These are phyloP conservation scores for Sprattus sprattus DNA, from an alignment of 2,113 vertebrate species.

Conservation along the genomic window DNA sequence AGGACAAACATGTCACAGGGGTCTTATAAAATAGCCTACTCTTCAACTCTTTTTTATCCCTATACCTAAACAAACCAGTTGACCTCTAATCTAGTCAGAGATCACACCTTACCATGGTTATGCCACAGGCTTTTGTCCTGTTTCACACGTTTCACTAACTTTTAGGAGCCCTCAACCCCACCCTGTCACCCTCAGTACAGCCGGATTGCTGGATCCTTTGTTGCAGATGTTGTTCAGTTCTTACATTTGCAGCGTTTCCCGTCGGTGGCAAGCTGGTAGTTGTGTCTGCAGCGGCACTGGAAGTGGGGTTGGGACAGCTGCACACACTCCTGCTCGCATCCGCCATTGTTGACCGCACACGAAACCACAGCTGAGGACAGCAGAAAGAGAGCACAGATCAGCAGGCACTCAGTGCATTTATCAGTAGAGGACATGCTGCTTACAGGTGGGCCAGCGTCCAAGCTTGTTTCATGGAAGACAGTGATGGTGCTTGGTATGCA, in stretches of 20 bases:
- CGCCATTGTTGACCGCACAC: conserved; percentile 80
- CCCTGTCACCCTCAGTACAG: background rate
- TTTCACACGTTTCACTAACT: background rate
- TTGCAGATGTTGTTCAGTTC: conserved; percentile 59
- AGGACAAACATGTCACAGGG: too few species aligned
- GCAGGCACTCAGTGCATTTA: background rate
- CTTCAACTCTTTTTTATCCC: background rate
- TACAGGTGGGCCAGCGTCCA: background rate
- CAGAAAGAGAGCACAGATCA: background rate
- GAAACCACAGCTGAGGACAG: conserved; percentile 65
- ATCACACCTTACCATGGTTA: background rate
- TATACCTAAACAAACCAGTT: background rate
- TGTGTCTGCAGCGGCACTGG: conserved; percentile 80
- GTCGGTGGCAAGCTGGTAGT: conserved; percentile 76
- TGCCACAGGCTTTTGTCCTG: too few species aligned
- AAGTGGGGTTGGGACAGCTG: conserved; percentile 78
- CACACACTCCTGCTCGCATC: conserved; percentile 87
- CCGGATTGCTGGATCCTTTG: background rate
- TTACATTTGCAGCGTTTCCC: conserved; percentile 79
- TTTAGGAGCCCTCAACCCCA: background rate
- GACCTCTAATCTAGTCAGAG: background rate
- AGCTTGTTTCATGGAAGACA: background rate
- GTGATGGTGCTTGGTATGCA: background rate
- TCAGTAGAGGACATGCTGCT: background rate
- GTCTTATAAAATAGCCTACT: too few species aligned